Evolutionary conservation across 2,113 vertebrate genomes (phyloP).

Genomic region (Columba janthina): DNA sequence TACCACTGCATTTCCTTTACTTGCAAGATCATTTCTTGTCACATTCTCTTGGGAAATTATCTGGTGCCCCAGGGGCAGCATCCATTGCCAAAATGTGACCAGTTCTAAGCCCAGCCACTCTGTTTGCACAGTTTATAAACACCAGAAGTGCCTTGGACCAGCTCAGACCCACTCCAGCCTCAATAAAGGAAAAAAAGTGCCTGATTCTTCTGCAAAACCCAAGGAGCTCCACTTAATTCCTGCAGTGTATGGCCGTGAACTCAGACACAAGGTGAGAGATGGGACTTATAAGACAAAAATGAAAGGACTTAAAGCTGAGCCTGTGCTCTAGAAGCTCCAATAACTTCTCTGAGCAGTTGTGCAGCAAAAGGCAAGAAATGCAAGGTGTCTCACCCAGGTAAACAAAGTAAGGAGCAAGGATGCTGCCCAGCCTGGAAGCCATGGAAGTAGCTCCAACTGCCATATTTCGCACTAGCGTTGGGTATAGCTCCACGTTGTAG

Average conservation of each 20-base stretch:
- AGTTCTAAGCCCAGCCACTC: neutral
- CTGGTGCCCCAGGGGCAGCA: neutral
- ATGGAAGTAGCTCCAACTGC: constrained; percentile 86
- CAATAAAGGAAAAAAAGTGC: neutral
- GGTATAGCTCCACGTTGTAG: constrained; percentile 86
- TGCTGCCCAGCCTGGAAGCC: constrained; percentile 85
- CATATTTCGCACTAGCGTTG: constrained; percentile 87
- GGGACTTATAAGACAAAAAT: neutral
- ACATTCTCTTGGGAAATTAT: neutral
- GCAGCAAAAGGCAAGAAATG: neutral
- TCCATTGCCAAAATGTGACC: neutral
- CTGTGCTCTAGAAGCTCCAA: neutral
- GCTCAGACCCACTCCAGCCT: neutral
- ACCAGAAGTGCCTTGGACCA: neutral
- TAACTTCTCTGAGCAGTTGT: neutral
- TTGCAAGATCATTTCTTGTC: neutral
- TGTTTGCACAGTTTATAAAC: accelerated
- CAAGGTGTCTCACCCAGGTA: constrained; percentile 80
- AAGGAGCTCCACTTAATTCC: neutral
- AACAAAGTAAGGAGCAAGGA: constrained; percentile 87
- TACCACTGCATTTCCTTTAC: neutral
- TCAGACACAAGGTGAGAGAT: neutral
- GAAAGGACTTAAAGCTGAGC: neutral
- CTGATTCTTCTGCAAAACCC: neutral
- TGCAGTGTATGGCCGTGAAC: accelerated